Conservation (phyloP, 1,140 invertebrate genomes). For the Drosophila virilis region DNA sequence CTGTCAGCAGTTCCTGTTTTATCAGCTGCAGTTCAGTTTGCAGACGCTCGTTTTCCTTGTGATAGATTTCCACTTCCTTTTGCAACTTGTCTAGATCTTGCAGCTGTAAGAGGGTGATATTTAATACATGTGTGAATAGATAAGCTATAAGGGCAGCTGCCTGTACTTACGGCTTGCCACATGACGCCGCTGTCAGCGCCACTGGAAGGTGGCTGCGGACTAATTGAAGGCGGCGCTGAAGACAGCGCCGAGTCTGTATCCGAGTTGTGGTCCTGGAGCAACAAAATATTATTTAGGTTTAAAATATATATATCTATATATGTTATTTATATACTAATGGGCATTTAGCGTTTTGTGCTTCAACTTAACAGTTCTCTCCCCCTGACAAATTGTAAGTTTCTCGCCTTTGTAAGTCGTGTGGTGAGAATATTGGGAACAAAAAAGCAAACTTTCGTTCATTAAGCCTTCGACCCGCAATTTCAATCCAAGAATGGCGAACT, state of each 20-base stretch:
- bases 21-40: conserved; percentile 74
- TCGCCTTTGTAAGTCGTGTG: too few relatives aligned
- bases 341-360: too few relatives aligned
- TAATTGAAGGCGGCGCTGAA: conserved; percentile 83
- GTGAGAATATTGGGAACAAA: too few relatives aligned
- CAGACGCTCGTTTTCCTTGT: conserved; percentile 77
- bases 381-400: too few relatives aligned
- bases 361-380: too few relatives aligned
- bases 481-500: too few relatives aligned
- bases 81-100: conserved; percentile 81
- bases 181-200: conserved; percentile 79
- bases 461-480: too few relatives aligned
- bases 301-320: too few relatives aligned
- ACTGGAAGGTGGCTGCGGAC: conserved; percentile 80
- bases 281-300: neutral
- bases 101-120: conserved; percentile 54
- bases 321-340: too few relatives aligned
- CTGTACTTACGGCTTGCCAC: conserved; percentile 81
- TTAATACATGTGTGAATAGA: neutral
- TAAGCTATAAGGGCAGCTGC: conserved; percentile 1
- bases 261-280: conserved; percentile 68
- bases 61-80: conserved; percentile 78
- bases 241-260: conserved; percentile 84
- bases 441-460: too few relatives aligned
- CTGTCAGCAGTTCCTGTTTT: conserved; percentile 75